phyloP scores from a whole-genome alignment of 2,888 invertebrate genomes.

The Diarsia brunnea region DNA sequence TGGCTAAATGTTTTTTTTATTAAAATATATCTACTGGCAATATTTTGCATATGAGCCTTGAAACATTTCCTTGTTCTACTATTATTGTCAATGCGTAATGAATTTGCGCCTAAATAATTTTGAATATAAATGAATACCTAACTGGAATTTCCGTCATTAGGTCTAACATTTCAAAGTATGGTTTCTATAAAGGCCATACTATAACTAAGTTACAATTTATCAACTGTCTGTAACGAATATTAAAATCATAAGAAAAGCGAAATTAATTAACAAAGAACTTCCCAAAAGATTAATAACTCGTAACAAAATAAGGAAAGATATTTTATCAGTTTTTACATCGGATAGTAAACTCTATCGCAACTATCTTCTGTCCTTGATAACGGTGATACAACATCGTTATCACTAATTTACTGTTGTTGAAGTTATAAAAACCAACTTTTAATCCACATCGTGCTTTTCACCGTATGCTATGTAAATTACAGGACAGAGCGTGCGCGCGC shows the following conservation, averaged over 20 bases:
- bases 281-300: neutral
- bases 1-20: neutral
- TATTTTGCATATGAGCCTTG: slow-evolving; percentile 43
- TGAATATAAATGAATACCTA: neutral
- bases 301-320: slow-evolving; percentile 10
- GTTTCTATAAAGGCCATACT: neutral
- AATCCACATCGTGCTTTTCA: slow-evolving; percentile 71
- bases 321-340: slow-evolving; percentile 36
- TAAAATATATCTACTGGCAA: neutral
- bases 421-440: slow-evolving; percentile 50
- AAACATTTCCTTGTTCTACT: slow-evolving; percentile 25
- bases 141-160: neutral
- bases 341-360: slow-evolving; percentile 32
- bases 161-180: neutral
- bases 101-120: slow-evolving; percentile 6
- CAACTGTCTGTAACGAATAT: neutral
- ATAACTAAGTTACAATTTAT: neutral
- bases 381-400: slow-evolving; percentile 38
- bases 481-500: slow-evolving; percentile 82
- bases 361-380: slow-evolving; percentile 40
- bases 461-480: slow-evolving; percentile 84
- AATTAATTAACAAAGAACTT: neutral
- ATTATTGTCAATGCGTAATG: slow-evolving; percentile 11
- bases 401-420: slow-evolving; percentile 44
- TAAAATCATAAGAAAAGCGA: neutral